Conservation (phyloP, 2,888 invertebrate genomes). For the Neoaliturus tenellus region DNA sequence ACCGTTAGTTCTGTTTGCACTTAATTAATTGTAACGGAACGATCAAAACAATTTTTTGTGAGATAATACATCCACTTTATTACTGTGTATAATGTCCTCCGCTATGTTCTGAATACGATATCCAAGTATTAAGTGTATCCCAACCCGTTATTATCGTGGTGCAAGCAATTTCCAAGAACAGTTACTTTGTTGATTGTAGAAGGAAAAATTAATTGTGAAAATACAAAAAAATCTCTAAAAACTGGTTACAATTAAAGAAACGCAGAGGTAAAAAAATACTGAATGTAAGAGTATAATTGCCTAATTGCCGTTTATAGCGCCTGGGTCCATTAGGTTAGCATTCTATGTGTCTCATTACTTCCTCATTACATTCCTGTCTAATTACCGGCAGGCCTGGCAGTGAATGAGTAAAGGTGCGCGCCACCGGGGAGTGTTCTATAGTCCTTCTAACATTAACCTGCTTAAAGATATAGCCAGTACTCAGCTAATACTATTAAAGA, state of each 20-base stretch:
- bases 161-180: neutral
- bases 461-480: too few relatives aligned
- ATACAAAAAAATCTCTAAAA: neutral
- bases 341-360: constrained; percentile 17
- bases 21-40: too few relatives aligned
- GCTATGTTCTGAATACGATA: too few relatives aligned
- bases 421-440: neutral
- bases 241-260: constrained; percentile 7
- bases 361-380: constrained; percentile 24
- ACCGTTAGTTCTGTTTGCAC: too few relatives aligned
- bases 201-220: neutral
- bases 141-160: neutral
- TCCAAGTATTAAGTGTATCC: neutral
- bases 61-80: too few relatives aligned
- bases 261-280: constrained; percentile 8
- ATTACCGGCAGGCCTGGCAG: neutral
- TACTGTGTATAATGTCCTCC: too few relatives aligned
- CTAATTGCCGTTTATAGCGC: constrained; percentile 18
- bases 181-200: neutral
- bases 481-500: too few relatives aligned
- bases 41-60: too few relatives aligned
- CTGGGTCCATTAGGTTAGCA: constrained; percentile 12
- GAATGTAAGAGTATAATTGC: neutral
- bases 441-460: too few relatives aligned
- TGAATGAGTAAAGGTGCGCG: neutral